phyloP scores from a whole-genome alignment of 2,797 vertebrate genomes.

The Crenuchus spilurus region DNA sequence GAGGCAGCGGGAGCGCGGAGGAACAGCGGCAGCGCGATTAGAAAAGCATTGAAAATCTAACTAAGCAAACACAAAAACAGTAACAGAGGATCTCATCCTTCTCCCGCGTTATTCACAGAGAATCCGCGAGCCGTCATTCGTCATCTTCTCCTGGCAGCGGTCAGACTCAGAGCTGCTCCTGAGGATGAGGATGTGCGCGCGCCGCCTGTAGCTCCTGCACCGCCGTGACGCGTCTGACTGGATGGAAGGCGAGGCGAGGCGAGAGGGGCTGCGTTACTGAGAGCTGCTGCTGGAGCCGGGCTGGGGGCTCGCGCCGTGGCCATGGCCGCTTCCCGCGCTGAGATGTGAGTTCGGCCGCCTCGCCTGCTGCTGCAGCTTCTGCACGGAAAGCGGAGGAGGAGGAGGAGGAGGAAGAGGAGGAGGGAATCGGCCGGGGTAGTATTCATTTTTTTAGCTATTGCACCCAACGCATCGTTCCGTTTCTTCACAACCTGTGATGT shows the following conservation, averaged over 20 bases:
- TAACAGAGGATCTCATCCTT: conserved; percentile 22
- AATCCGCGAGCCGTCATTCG: background rate
- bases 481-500: conserved; percentile 43
- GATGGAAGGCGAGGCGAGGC: conserved; percentile 45
- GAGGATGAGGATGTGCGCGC: background rate
- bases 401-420: background rate
- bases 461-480: conserved; percentile 20
- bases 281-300: conserved; percentile 1
- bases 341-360: conserved; percentile 56
- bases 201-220: background rate
- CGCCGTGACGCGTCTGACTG: conserved; percentile 39
- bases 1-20: conserved; percentile 28
- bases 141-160: conserved; percentile 19
- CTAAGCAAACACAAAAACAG: background rate
- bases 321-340: conserved; percentile 45
- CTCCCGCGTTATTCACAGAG: background rate
- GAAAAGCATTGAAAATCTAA: conserved; percentile 12
- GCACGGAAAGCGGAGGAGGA: conserved; percentile 55
- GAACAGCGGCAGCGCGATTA: conserved; percentile 1
- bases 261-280: conserved; percentile 44
- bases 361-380: conserved; percentile 42
- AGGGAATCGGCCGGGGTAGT: conserved; percentile 30
- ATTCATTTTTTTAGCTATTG: conserved; percentile 12
- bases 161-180: background rate
- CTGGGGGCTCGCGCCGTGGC: conserved; percentile 42